phyloP scores from a whole-genome alignment of 2,888 invertebrate genomes.

The Hypolimnas misippus region DNA sequence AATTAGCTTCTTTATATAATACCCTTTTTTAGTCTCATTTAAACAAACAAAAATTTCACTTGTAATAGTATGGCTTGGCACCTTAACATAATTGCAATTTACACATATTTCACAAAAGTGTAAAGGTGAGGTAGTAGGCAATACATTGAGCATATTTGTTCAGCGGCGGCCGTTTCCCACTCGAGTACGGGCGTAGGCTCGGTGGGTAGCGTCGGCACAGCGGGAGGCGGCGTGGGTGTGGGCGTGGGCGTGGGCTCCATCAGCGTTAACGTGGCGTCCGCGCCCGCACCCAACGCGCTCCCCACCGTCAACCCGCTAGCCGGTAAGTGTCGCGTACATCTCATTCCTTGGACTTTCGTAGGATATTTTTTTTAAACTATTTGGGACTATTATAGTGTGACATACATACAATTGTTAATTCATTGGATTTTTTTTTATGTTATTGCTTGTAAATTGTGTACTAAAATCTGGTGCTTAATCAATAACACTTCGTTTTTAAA shows the following conservation, averaged over 20 bases:
- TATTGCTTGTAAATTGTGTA: conserved; percentile 8
- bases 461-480: conserved; percentile 18
- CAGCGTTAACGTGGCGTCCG: conserved; percentile 47
- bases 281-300: conserved; percentile 49
- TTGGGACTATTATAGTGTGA: too few species aligned
- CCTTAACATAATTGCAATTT: too few species aligned
- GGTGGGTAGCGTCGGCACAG: conserved; percentile 43
- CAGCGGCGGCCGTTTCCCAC: conserved; percentile 56
- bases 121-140: neutral
- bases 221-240: conserved; percentile 41
- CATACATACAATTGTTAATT: neutral
- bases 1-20: too few species aligned
- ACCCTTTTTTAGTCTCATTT: too few species aligned
- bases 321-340: conserved; percentile 40
- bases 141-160: conserved; percentile 25
- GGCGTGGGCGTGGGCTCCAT: conserved; percentile 48
- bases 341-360: neutral
- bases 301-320: conserved; percentile 52
- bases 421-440: neutral
- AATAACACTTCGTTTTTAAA: conserved; percentile 3
- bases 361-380: too few species aligned
- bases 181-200: conserved; percentile 52
- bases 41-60: too few species aligned
- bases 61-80: too few species aligned
- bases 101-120: neutral